Base-by-base conservation (phyloP, 2,797 vertebrate genomes). In the Phrynocephalus vlangalii region DNA sequence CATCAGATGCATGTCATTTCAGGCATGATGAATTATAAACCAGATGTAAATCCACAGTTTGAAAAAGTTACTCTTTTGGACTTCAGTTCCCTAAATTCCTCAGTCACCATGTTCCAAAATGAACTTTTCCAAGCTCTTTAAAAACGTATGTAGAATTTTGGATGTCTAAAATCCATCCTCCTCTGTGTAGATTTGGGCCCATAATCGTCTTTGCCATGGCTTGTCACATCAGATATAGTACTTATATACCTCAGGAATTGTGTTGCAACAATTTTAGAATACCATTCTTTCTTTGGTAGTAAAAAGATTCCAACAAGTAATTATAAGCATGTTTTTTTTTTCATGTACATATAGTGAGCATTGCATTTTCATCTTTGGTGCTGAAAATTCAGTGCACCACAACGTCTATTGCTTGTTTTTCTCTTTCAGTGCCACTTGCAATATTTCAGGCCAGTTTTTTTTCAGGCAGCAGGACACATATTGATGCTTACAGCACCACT, bases 401-500 rank as follows among this genome's bases (percentile, higher is more conserved):
- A 0, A 4, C 48, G 89, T 84, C 67, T 87, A 84, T 75, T 77
- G 18, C 77, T 89, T 68, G 79, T 77, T 0, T 80, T 87, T 86
- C 92, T 87, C 82, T 33, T 94, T 94, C 88, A 88, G 91, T 92
- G 88, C 76, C 90, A 72, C 90, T 85, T 33, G 68, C 48, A 26
- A 71, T 68, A 26, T 30, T 0, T 81, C 28, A 48, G 79, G 73
- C 38, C 18, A 24, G 63, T 63, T 30, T 28, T 11, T 11, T n/a
- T 0, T 97, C 96, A 99, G 80, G 96, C 96, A 68, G 96, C 96
- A 28, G 99, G 99, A 86, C 99, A 99, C 44, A 95, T 95, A 72
- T 97, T 98, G 67, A 99, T 96, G 91, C 98, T 97, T 83, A 99
- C 97, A 0, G 98, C 98, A 6, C 99, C 98, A 0, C 96, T 98